Conservation (phyloP, 2,888 invertebrate species). For the Taenaris catops region DNA sequence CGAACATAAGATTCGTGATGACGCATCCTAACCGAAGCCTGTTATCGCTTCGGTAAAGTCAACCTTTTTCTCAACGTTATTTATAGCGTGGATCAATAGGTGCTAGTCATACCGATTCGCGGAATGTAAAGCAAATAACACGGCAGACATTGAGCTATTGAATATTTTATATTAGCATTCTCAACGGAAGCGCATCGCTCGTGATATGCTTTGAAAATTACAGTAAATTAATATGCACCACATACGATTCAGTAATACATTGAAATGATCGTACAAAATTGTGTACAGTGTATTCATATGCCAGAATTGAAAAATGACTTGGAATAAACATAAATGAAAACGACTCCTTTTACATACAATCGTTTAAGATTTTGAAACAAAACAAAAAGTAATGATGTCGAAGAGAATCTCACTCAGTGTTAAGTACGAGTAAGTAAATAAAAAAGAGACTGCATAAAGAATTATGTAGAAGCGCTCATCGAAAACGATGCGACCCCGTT, state of each 20-base stretch:
- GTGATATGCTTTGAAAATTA: slow-evolving; percentile 1
- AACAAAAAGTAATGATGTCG: no score
- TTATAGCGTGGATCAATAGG: slow-evolving; percentile 41
- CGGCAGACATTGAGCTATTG: slow-evolving; percentile 9
- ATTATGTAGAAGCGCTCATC: slow-evolving; percentile 56
- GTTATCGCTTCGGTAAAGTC: slow-evolving; percentile 42
- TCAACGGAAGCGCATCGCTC: slow-evolving; percentile 2
- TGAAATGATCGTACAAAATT: no score
- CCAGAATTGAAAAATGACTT: no score
- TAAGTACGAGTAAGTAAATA: no score
- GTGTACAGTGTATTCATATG: no score
- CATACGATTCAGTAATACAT: no score
- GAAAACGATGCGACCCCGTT: slow-evolving; percentile 71
- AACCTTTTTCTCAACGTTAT: slow-evolving; percentile 40
- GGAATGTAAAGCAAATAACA: slow-evolving; percentile 17
- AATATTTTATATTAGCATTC: slow-evolving; percentile 9
- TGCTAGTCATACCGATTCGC: slow-evolving; percentile 31
- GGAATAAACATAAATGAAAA: no score
- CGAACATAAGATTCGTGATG: slow-evolving; percentile 44
- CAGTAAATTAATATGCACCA: no score
- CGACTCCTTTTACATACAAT: no score
- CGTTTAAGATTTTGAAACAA: no score
- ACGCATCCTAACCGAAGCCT: slow-evolving; percentile 45
- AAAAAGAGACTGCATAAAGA: slow-evolving; percentile 34
- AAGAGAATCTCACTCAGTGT: no score